Conservation (phyloP, 1,140 invertebrate genomes). For the Aleiodes sp. region DNA sequence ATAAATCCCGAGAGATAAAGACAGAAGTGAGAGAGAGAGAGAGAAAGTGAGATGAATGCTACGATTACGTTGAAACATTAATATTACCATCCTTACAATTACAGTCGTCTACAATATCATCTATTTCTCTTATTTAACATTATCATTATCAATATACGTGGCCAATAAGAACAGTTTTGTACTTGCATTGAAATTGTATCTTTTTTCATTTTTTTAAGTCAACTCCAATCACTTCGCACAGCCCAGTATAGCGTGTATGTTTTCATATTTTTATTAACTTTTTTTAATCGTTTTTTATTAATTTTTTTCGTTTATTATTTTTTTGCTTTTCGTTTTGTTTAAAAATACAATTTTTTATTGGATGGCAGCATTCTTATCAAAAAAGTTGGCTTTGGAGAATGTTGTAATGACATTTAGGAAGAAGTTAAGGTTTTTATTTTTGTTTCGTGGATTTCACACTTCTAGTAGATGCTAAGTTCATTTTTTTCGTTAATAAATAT, state of each 20-base stretch:
- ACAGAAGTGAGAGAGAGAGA: slow-evolving; percentile 4
- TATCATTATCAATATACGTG: slow-evolving; percentile 66
- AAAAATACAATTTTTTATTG: slow-evolving; percentile 65
- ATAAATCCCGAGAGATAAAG: slow-evolving; percentile 18
- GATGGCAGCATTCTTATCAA: slow-evolving; percentile 67
- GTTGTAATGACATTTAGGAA: slow-evolving; percentile 65
- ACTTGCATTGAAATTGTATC: slow-evolving; percentile 66
- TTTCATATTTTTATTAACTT: slow-evolving; percentile 50
- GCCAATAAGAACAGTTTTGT: slow-evolving; percentile 68
- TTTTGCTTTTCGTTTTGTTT: slow-evolving; percentile 46
- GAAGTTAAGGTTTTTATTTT: slow-evolving; percentile 41
- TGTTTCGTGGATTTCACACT: slow-evolving; percentile 2
- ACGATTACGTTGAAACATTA: slow-evolving; percentile 36
- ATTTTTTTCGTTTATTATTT: slow-evolving; percentile 23
- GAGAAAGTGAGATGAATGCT: slow-evolving; percentile 12
- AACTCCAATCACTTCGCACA: slow-evolving; percentile 67
- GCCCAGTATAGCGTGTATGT: slow-evolving; percentile 66
- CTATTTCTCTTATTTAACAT: slow-evolving; percentile 62
- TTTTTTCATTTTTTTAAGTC: slow-evolving; percentile 56
- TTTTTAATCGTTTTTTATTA: slow-evolving; percentile 6
- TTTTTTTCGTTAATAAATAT: slow-evolving; percentile 48
- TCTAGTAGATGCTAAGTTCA: slow-evolving; percentile 47
- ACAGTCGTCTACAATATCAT: slow-evolving; percentile 60
- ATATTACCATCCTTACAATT: slow-evolving; percentile 62
- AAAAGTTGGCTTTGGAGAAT: slow-evolving; percentile 61